Evolutionary conservation across 1,140 invertebrate species (phyloP), one percentile per base, ranked within the genome.

Genomic region (Lethocerus indicus): DNA sequence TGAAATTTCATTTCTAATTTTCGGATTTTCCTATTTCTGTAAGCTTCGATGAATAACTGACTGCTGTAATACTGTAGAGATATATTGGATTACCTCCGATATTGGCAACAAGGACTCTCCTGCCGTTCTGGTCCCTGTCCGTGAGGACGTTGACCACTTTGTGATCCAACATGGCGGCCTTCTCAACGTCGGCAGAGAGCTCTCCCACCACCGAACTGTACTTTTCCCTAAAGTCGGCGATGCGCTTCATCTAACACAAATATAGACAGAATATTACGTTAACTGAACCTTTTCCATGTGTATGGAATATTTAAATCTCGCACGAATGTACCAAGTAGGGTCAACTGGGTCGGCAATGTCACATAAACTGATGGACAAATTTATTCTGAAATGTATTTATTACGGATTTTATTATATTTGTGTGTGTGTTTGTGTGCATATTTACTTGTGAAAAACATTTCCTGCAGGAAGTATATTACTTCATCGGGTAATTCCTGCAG

Each of bases 111-210:
- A 81, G 62, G 0, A 80, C 66, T 42, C 79, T 67, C 44, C 79
- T 63, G 20, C 74, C 71, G 50, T 78, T 74, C 43, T 81, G 74
- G 62, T 85, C 82, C 21, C 75, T 68, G 42, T 73, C 68, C 50
- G 71, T 76, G 44, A 85, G 57, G 1, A 83, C 81, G 58, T 86
- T 87, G 1, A 84, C 76, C 0, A 86, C 74, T 50, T 78, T 74
- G 56, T 77, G 69, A 5, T 83, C 70, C 0, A 75, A 59, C 47
- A 86, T 73, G 6, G 75, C 68, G 0, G 65, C 63, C 57, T 76
- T 72, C 51, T 85, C 80, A 23, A 79, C 72, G 13, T 66, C 67
- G 0, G 82, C 77, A 56, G 76, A 59, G 13, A 86, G 57, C 37
- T 76, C 72, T 23, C 73, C 67, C 12, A 87, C 56, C 0, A 82